Evolutionary conservation across 1,140 invertebrate genomes (phyloP), one percentile per base, ranked within the genome.

Genomic region (Leucophenga varia): DNA sequence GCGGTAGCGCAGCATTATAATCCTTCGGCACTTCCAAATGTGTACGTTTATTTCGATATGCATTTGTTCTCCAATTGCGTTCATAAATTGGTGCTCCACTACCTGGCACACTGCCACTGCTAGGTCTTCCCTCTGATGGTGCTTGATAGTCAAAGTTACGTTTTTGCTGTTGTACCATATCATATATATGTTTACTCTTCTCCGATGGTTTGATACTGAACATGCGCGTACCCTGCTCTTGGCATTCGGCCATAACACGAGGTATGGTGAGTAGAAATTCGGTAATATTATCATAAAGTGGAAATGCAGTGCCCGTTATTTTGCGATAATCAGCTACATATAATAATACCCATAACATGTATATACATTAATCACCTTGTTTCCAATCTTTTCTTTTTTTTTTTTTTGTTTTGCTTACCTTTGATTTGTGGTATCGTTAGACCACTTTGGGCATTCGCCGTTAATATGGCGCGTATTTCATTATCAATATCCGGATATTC

Each of bases 181-280:
- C 57, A 21, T 69, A 54, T 30, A 74, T 52, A 28, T 74, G 71
- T 16, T 55, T 52, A 6, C 52, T 72, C 12, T 67, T 64, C 19
- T 54, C 48, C 2, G 40, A 54, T 4, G 71, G 59, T 20, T 54
- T 57, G 9, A 74, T 52, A 43, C 68, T 74, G 20, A 74, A 74
- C 17, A 74, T 55, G 7, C 56, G 54, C 17, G 54, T 70, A 25
- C 71, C 71, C 21, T 53, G 44, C 20, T 64, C 53, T 25, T 57
- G 51, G 49, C 61, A 68, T 37, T 61, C 61, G 5, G 68, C 72
- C 8, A 54, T 70, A 10, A 74, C 68, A 9, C 51, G 28, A 3
- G 71, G 71, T 40, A 74, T 74, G 47, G 67, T 64, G 3, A 74
- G 57, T 34, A 74, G 54, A 42, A 72, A 74, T 39, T 74, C 71